Base-by-base conservation (phyloP, 2,113 vertebrate species). In the Chunga burmeisteri region DNA sequence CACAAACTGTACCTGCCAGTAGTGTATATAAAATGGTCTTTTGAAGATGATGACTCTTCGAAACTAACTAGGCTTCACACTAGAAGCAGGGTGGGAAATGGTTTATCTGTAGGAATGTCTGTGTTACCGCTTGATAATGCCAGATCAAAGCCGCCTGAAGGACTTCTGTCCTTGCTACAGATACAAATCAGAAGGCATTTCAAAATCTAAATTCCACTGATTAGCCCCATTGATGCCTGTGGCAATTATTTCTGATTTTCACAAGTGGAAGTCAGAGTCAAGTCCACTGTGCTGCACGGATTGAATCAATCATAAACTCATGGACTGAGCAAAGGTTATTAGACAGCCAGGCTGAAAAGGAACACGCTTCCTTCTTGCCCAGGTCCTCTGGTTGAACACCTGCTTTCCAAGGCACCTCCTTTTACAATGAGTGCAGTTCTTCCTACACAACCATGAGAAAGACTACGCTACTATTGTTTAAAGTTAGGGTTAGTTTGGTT, bases 371-470 rank as follows among this genome's bases (percentile, higher is more conserved):
- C n/a, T 79, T 79, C 53, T 85, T 46, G 13, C 7, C 3, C 53
- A 58, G 13, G 5, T 70, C 22, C 44, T 56, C 46, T 26, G 7
- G 0, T 5, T 72, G 62, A 80, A 50, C 5, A 20, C 5, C 49
- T 55, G 23, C 22, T 47, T 71, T 36, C n/a, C 18, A 68, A 70
- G 32, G 50, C 21, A 16, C 18, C 30, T 71, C 49, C 27, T 62
- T n/a, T 75, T 34, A 53, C 22, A 52, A 4, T 4, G 16, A 70
- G 5, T 9, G 7, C 27, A 46, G 40, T 16, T 52, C 42, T 26
- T 66, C 38, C 47, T 40, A 22, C 7, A 4, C 22, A 21, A 20
- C 18, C 0, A 0, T 0, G 3, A 34, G 40, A 53, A 66, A 87
- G 25, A 50, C 42, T n/a, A 16, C 3, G 2, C 36, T 52, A 27